phyloP scores from a whole-genome alignment of 2,888 invertebrate genomes.

The Clunio marinus region DNA sequence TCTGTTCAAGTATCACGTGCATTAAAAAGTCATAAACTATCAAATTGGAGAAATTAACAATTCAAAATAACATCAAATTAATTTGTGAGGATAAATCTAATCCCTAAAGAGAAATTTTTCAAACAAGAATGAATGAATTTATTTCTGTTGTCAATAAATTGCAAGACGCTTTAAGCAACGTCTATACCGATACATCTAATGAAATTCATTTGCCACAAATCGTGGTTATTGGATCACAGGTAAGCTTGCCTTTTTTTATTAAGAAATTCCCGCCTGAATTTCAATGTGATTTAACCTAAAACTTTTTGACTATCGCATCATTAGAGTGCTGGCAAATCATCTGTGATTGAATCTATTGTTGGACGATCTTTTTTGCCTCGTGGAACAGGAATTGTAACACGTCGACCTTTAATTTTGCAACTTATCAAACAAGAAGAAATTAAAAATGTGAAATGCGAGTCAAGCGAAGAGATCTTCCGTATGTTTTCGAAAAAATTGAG shows the following conservation, averaged over 20 bases:
- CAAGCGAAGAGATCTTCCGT: too few relatives aligned
- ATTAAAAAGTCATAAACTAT: too few relatives aligned
- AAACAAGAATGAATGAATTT: constrained; percentile 86
- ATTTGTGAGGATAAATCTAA: too few relatives aligned
- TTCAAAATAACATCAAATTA: too few relatives aligned
- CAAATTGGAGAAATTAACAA: too few relatives aligned
- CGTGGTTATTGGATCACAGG: constrained; percentile 97
- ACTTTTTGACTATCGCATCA: too few relatives aligned
- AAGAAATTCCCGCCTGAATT: constrained; percentile 46
- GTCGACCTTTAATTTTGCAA: constrained; percentile 91
- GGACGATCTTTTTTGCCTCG: constrained; percentile 96
- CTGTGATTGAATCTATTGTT: constrained; percentile 96
- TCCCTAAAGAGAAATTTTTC: too few relatives aligned
- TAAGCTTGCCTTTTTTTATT: constrained; percentile 51
- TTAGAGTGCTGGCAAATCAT: constrained; percentile 98
- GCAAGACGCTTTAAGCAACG: constrained; percentile 99
- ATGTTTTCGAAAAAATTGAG: too few relatives aligned
- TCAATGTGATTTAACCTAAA: too few relatives aligned
- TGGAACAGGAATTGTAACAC: constrained; percentile 95
- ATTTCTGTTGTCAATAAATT: constrained; percentile 99
- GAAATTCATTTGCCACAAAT: constrained; percentile 98
- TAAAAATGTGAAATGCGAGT: too few relatives aligned
- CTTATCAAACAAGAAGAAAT: constrained; percentile 86
- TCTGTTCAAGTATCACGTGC: too few relatives aligned
- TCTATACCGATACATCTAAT: constrained; percentile 97